Base-by-base conservation (phyloP, 2,888 invertebrate genomes). In the Sesamia inferens region DNA sequence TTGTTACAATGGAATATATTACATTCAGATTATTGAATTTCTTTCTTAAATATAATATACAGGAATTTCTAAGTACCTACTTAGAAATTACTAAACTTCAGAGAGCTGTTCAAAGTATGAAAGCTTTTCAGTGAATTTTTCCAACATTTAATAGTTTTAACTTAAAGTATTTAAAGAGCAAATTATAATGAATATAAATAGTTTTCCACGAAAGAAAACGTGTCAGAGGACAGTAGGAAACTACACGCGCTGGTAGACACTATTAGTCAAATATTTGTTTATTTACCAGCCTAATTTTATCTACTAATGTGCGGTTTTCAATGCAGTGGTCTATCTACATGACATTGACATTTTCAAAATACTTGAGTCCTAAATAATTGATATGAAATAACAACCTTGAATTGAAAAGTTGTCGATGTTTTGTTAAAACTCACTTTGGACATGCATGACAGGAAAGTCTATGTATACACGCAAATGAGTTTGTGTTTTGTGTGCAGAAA, bases 341-440 rank as follows among this genome's bases (percentile, higher is more conserved):
- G 86, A 88, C 88, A 88, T 87, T 90, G 89, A 87, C 82, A 87
- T 87, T 88, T 89, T 84, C 71, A 79, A 85, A 85, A 88, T 88
- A 83, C 63, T 82, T 73, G 68, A 75, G 81, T 82, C 54, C 55
- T 62, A 78, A 79, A 78, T 79, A 68, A 75, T 48, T 66, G 78
- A 74, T 74, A 78, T 76, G 76, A 76, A 73, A 62, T 80, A 68
- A 74, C 65, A 62, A 73, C 84, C 81, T 87, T 87, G 84, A 58
- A 76, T 57, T 62, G 31, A 87, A 86, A 77, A 78, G 62, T 72
- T 73, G 77, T 64, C 48, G 31, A 47, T 65, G 65, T 63, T 54
- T 80, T 70, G 51, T 67, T 51, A 68, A 66, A 61, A 70, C 62
- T 65, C 22, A 48, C 47, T 72, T 51, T 64, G 44, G 44, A 31